These are phyloP conservation scores for Clusia tigrina DNA, from an alignment of 2,888 invertebrate genomes.

Conservation along the genomic window DNA sequence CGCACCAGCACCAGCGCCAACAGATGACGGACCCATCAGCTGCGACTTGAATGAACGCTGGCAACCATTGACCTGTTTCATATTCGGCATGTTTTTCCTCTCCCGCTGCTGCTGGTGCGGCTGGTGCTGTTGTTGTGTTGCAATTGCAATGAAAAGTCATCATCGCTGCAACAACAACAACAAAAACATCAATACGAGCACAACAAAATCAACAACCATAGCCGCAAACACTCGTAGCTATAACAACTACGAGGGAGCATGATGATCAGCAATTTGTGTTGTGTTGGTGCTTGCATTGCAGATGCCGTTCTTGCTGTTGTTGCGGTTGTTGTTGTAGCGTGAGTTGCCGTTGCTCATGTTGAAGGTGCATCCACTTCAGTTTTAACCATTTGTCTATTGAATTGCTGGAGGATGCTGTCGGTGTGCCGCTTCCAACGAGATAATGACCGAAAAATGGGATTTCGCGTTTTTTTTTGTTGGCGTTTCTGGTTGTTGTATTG, in stretches of 20 bases:
- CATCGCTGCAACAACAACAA: constrained; percentile 2
- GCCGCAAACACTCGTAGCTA: too few species aligned
- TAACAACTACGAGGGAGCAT: too few species aligned
- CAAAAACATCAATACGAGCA: neutral
- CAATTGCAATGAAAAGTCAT: neutral
- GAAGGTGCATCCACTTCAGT: constrained; percentile 7
- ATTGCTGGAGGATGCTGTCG: neutral
- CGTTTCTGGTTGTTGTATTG: neutral
- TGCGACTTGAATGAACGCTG: neutral
- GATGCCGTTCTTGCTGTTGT: constrained; percentile 8
- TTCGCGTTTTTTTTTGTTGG: neutral
- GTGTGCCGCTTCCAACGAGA: neutral
- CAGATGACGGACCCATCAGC: neutral
- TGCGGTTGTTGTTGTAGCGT: neutral
- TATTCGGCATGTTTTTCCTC: neutral
- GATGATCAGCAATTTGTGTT: neutral
- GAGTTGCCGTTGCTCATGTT: constrained; percentile 6
- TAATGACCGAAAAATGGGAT: constrained; percentile 4
- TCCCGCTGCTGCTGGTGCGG: neutral
- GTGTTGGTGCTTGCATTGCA: too few species aligned
- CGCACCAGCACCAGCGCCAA: neutral
- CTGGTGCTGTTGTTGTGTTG: neutral
- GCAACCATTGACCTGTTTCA: neutral
- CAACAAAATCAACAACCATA: neutral
- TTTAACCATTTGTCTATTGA: neutral